phyloP scores from a whole-genome alignment of 2,888 invertebrate genomes.

The Agrilus mali region DNA sequence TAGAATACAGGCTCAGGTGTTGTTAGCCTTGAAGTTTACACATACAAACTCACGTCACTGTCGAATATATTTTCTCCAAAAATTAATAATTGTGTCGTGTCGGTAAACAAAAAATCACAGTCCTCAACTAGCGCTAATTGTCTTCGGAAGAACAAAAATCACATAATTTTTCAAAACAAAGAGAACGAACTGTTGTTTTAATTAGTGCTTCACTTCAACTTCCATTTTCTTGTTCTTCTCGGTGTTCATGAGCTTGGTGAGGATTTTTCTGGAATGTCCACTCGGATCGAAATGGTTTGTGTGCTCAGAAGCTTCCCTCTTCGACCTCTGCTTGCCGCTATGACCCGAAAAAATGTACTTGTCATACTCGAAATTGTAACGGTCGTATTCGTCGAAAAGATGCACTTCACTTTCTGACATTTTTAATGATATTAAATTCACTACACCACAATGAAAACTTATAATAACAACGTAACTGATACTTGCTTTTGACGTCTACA shows the following conservation, averaged over 20 bases:
- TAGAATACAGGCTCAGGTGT: too few species aligned
- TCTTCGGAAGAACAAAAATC: slow-evolving; percentile 1
- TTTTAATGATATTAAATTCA: slow-evolving; percentile 26
- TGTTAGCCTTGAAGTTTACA: too few species aligned
- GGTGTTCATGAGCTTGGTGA: slow-evolving; percentile 73
- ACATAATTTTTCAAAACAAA: slow-evolving; percentile 3
- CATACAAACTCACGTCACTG: too few species aligned
- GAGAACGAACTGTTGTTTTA: background rate
- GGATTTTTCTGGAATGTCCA: slow-evolving; percentile 87
- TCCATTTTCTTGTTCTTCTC: slow-evolving; percentile 62
- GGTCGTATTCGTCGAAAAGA: slow-evolving; percentile 84
- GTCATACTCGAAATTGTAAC: slow-evolving; percentile 88
- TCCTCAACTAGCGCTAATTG: slow-evolving; percentile 7
- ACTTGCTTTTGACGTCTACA: too few species aligned
- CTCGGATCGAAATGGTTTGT: slow-evolving; percentile 86
- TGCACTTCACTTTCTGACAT: slow-evolving; percentile 56
- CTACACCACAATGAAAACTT: too few species aligned
- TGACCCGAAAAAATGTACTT: slow-evolving; percentile 78
- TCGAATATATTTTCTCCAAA: background rate
- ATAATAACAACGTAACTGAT: too few species aligned
- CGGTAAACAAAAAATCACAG: too few species aligned
- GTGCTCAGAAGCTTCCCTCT: slow-evolving; percentile 78
- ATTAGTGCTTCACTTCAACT: slow-evolving; percentile 28
- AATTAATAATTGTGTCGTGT: background rate
- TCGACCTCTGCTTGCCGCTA: slow-evolving; percentile 81